Evolutionary conservation across 1,140 invertebrate genomes (phyloP).

Genomic region (Ips typographus): DNA sequence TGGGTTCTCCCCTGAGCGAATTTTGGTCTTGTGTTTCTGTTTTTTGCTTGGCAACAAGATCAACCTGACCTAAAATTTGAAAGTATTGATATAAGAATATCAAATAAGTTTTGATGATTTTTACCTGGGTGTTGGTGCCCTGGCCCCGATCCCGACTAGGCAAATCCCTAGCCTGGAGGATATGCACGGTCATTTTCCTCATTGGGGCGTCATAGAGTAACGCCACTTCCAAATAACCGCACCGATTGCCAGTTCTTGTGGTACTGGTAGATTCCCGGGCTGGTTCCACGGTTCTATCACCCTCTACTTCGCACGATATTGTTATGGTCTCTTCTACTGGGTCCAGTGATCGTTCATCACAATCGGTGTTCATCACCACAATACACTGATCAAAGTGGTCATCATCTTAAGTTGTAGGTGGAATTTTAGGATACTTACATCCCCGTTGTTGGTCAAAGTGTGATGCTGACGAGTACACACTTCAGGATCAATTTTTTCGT

Average conservation of each 20-base stretch:
- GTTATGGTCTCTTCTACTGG: slow-evolving; percentile 23
- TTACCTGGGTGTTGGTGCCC: slow-evolving; percentile 76
- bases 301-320: slow-evolving; percentile 32
- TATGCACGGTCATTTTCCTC: slow-evolving; percentile 85
- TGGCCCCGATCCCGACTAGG: slow-evolving; percentile 72
- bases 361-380: slow-evolving; percentile 49
- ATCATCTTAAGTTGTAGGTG: neutral
- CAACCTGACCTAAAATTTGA: slow-evolving; percentile 68
- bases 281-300: slow-evolving; percentile 5
- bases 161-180: slow-evolving; percentile 83
- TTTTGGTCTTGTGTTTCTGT: slow-evolving; percentile 90
- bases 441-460: slow-evolving; percentile 48
- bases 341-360: slow-evolving; percentile 45
- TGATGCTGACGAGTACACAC: slow-evolving; percentile 39
- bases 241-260: slow-evolving; percentile 52
- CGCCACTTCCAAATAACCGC: slow-evolving; percentile 81
- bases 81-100: slow-evolving; percentile 32
- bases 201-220: slow-evolving; percentile 86
- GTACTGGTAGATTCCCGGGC: neutral
- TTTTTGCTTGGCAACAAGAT: slow-evolving; percentile 87
- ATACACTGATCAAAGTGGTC: slow-evolving; percentile 46
- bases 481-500: slow-evolving; percentile 44
- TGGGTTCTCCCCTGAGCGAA: slow-evolving; percentile 83
- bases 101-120: slow-evolving; percentile 1
- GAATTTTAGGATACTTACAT: slow-evolving; percentile 49